These are phyloP conservation scores for Melieria omissa DNA, from an alignment of 2,888 invertebrate species.

Conservation along the genomic window DNA sequence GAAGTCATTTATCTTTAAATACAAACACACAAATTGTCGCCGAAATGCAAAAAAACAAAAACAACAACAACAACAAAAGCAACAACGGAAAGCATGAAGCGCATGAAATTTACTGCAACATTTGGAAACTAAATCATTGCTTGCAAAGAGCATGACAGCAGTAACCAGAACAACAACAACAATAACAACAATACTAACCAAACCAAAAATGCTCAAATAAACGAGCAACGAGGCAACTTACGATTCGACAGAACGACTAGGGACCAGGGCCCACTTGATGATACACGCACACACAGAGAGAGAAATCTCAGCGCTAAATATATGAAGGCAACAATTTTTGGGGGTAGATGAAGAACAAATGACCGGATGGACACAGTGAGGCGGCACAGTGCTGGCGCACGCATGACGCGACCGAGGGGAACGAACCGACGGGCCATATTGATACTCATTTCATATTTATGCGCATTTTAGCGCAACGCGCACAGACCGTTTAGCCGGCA, in stretches of 20 bases:
- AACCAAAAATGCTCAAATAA: background rate
- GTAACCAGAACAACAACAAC: background rate
- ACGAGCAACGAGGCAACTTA: background rate
- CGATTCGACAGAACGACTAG: background rate
- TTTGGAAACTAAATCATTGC: constrained; percentile 21
- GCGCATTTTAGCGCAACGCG: constrained; percentile 41
- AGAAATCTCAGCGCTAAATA: no score
- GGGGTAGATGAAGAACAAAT: constrained; percentile 1
- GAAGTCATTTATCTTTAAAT: constrained; percentile 27
- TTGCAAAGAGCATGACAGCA: constrained; percentile 13
- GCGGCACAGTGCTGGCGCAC: background rate
- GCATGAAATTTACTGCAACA: constrained; percentile 15
- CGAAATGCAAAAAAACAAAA: background rate
- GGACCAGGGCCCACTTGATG: no score
- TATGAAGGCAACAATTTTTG: no score
- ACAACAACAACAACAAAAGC: background rate
- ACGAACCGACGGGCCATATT: constrained; percentile 34
- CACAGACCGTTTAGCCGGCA: constrained; percentile 1
- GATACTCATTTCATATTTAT: constrained; percentile 51
- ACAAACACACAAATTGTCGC: background rate
- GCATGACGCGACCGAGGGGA: background rate
- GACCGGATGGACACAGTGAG: background rate
- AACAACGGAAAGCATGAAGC: background rate
- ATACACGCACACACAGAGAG: background rate
- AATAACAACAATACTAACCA: background rate